Percentiles rank a stretch among this genome's conserved stretches.
phyloP scores from a whole-genome alignment of 30 jellyfish, hydroid and myxozoan species.

The Haliclystus octoradiatus region DNA sequence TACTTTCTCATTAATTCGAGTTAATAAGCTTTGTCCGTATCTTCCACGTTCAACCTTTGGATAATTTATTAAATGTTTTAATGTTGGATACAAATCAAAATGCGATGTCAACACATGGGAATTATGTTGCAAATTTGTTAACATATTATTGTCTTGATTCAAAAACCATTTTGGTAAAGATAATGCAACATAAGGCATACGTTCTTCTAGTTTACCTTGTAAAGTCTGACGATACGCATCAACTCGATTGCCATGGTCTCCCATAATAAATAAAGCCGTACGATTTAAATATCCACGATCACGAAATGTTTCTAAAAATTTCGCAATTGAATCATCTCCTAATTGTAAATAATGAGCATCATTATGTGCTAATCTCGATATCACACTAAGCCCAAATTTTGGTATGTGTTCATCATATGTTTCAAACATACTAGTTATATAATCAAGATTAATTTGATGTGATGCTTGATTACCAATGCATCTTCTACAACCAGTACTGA shows the following conservation, averaged over 20 bases:
- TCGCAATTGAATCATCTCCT: slow-evolving; percentile 17
- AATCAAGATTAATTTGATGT: slow-evolving; percentile 29
- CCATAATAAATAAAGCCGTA: slow-evolving; percentile 35
- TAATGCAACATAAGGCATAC: slow-evolving; percentile 59
- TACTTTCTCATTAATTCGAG: slow-evolving; percentile 18
- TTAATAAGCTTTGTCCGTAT: slow-evolving; percentile 55
- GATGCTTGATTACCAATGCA: too few relatives aligned
- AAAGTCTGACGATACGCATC: slow-evolving; percentile 24
- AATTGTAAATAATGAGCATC: slow-evolving; percentile 18
- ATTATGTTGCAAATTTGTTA: slow-evolving; percentile 28
- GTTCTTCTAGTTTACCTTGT: slow-evolving; percentile 68
- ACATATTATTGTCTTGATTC: slow-evolving; percentile 16
- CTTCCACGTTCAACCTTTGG: slow-evolving; percentile 20
- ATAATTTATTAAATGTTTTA: slow-evolving; percentile 22
- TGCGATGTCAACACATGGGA: slow-evolving; percentile 45
- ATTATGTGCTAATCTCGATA: slow-evolving; percentile 43
- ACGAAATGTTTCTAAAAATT: slow-evolving; percentile 7
- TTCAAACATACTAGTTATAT: slow-evolving; percentile 25
- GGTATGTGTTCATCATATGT: too few relatives aligned
- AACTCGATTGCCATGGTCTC: slow-evolving; percentile 71
- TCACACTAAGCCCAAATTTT: too few relatives aligned
- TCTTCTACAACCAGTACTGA: background rate
- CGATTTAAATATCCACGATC: slow-evolving; percentile 3
- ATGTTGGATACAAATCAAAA: slow-evolving; percentile 56
- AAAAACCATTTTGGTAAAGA: slow-evolving; percentile 33